Evolutionary conservation across 1,140 invertebrate species (phyloP).

Genomic region (Ips typographus): DNA sequence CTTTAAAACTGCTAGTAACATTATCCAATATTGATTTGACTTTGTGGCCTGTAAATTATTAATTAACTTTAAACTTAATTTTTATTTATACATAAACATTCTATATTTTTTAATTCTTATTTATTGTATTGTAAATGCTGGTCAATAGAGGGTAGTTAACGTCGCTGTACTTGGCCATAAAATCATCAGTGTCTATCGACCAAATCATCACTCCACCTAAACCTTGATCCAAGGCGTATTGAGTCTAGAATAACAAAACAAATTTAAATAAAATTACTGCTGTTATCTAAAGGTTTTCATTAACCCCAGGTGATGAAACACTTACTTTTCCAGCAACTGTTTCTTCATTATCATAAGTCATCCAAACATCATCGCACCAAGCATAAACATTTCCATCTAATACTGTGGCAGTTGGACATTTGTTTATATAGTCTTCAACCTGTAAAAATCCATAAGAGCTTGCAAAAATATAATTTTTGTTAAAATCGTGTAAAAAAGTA

Average conservation of each 20-base stretch:
- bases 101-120: neutral
- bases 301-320: neutral
- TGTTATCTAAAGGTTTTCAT: too few relatives aligned
- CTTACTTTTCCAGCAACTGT: slow-evolving; percentile 22
- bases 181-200: slow-evolving; percentile 70
- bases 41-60: slow-evolving; percentile 38
- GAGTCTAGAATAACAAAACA: slow-evolving; percentile 31
- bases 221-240: slow-evolving; percentile 37
- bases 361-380: slow-evolving; percentile 24
- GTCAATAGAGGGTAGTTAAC: slow-evolving; percentile 60
- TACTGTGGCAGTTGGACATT: too few relatives aligned
- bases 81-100: slow-evolving; percentile 4
- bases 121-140: slow-evolving; percentile 51
- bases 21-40: slow-evolving; percentile 47
- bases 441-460: too few relatives aligned
- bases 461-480: too few relatives aligned
- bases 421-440: too few relatives aligned
- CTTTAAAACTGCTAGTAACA: slow-evolving; percentile 59
- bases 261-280: neutral
- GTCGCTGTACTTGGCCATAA: slow-evolving; percentile 53
- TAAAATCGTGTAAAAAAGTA: too few relatives aligned
- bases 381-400: slow-evolving; percentile 19
- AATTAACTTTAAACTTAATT: neutral
- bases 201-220: slow-evolving; percentile 72
- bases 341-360: slow-evolving; percentile 30